Base-by-base conservation (phyloP, 2,113 vertebrate species). In the Seriola dumerili region DNA sequence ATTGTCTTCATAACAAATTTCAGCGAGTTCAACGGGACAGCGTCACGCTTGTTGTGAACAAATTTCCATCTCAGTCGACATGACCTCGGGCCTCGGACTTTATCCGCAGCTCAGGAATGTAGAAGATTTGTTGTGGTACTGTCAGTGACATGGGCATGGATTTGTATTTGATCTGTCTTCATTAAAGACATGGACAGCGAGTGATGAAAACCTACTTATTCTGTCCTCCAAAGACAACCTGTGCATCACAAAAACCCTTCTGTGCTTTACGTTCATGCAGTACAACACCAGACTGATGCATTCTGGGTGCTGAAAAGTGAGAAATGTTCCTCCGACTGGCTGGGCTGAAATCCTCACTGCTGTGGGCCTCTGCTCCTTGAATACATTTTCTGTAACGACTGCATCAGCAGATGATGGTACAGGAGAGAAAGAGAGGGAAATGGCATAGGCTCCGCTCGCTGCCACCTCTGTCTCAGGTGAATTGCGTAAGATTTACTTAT, bases 31-130 rank as follows among this genome's bases (percentile, higher is more conserved):
- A 81, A 72, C 61, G 14, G 59, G 34, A 67, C 55, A 32, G 34
- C 21, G 65, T 79, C 65, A 32, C 5, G 64, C 72, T 80, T 23
- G 73, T 69, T 69, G 11, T 57, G 16, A 78, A 81, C 78, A 81
- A 4, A 84, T 91, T 84, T 80, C 70, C 72, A 58, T 72, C 81
- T 81, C 73, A 65, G 74, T 79, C 70, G 59, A 55, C 73, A 21
- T 79, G 72, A 90, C 81, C 90, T 67, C 54, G 10, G 70, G 80
- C 54, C 61, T 54, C 10, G 4, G 66, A 80, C 78, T 78, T 76
- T 55, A 84, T 85, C 78, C 63, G 42, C 34, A 79, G 69, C 69
- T 48, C 29, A 17, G 54, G 70, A 70, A 78, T 80, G 63, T 76
- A 75, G 72, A 89, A 89, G 72, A 85, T 77, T 29, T 81, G 76